Percentiles rank a stretch among this genome's conserved stretches.
Evolutionary conservation across 2,888 invertebrate species (phyloP).

Genomic region (Agrochola litura): DNA sequence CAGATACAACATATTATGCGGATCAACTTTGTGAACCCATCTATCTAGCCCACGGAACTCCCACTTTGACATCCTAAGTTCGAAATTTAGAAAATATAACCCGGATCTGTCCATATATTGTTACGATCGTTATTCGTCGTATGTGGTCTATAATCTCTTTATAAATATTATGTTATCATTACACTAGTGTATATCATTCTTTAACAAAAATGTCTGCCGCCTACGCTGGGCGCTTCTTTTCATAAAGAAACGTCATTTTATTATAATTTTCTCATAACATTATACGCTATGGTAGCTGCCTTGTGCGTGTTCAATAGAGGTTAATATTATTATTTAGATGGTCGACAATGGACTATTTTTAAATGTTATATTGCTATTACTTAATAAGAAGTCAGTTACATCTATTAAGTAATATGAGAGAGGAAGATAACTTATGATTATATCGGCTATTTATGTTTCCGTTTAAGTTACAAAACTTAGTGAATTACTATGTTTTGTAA

Average conservation of each 20-base stretch:
- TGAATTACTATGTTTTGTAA: slow-evolving; percentile 14
- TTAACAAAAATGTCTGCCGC: slow-evolving; percentile 60
- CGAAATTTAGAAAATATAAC: slow-evolving; percentile 62
- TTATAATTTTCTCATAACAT: slow-evolving; percentile 82
- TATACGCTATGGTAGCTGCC: slow-evolving; percentile 63
- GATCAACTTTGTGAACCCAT: slow-evolving; percentile 58
- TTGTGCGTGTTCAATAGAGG: slow-evolving; percentile 63
- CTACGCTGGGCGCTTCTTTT: slow-evolving; percentile 59
- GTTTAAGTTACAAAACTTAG: slow-evolving; percentile 17
- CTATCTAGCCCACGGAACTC: slow-evolving; percentile 65
- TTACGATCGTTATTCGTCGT: slow-evolving; percentile 64
- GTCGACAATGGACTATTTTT: slow-evolving; percentile 52
- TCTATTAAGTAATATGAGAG: slow-evolving; percentile 50
- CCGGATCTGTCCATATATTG: slow-evolving; percentile 63
- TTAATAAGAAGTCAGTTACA: slow-evolving; percentile 57
- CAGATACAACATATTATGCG: slow-evolving; percentile 45
- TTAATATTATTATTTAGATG: slow-evolving; percentile 56
- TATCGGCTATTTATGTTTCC: slow-evolving; percentile 49
- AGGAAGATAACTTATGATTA: slow-evolving; percentile 33
- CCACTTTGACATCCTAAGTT: slow-evolving; percentile 57
- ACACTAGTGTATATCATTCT: slow-evolving; percentile 65
- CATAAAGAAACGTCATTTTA: slow-evolving; percentile 73
- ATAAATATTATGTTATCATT: slow-evolving; percentile 69
- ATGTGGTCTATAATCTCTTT: slow-evolving; percentile 74
- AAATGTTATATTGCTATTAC: slow-evolving; percentile 61